phyloP scores from a whole-genome alignment of 2,888 invertebrate genomes.

The Hymenopus coronatus region DNA sequence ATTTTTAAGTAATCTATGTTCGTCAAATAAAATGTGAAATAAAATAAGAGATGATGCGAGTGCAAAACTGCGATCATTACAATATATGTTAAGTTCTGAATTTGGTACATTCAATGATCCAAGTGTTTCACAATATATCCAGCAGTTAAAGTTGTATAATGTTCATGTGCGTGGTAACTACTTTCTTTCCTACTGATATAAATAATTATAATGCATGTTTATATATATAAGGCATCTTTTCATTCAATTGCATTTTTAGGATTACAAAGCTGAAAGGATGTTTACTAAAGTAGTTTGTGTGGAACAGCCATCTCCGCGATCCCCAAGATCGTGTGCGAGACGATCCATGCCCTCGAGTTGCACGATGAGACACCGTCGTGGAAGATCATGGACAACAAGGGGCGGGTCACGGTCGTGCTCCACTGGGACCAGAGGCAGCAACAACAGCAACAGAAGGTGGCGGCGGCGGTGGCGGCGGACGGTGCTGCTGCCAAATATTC shows the following conservation, averaged over 20 bases:
- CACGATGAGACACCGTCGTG: conserved; percentile 96
- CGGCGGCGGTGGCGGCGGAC: conserved; percentile 42
- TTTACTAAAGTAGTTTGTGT: neutral
- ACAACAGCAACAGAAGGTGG: conserved; percentile 47
- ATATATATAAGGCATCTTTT: too few relatives aligned
- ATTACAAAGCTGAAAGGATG: neutral
- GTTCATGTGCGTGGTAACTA: too few relatives aligned
- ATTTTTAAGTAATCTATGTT: too few relatives aligned
- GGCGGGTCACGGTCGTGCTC: conserved; percentile 92
- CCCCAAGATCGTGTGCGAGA: conserved; percentile 96
- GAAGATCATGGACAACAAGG: conserved; percentile 98
- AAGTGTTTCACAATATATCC: too few relatives aligned
- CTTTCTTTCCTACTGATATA: too few relatives aligned
- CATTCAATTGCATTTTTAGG: neutral
- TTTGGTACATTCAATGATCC: too few relatives aligned
- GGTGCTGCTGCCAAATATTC: conserved; percentile 51
- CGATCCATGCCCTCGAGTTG: conserved; percentile 90
- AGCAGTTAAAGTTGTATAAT: too few relatives aligned
- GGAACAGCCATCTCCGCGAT: conserved; percentile 86
- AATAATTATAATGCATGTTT: too few relatives aligned
- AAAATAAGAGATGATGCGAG: too few relatives aligned
- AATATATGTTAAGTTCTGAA: too few relatives aligned
- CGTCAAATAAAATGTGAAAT: too few relatives aligned
- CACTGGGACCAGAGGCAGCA: conserved; percentile 86
- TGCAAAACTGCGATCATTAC: too few relatives aligned